Evolutionary conservation across 2,113 vertebrate species (phyloP).

Genomic region (Ctenodactylus gundi): DNA sequence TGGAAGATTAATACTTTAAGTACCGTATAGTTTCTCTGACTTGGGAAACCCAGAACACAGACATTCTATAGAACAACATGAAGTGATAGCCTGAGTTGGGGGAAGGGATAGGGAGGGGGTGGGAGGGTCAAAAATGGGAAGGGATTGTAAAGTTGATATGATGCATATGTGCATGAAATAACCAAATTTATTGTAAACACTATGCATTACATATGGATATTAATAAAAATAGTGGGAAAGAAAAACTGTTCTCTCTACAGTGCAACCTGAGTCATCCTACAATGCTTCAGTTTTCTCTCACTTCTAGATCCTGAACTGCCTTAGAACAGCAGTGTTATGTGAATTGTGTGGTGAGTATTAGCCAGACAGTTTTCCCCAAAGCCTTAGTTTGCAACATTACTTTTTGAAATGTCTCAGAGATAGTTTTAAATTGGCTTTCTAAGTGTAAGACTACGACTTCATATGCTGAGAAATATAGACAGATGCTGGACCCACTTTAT

Average conservation of each 20-base stretch:
- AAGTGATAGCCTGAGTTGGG: too few relatives aligned
- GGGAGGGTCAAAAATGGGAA: too few relatives aligned
- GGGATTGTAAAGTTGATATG: too few relatives aligned
- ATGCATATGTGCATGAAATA: too few relatives aligned
- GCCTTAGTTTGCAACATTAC: neutral
- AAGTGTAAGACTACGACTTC: neutral
- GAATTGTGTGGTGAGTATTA: neutral
- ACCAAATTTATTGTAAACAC: too few relatives aligned
- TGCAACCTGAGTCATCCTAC: neutral
- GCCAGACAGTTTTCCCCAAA: neutral
- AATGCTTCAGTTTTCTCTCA: constrained; percentile 13
- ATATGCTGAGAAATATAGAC: neutral
- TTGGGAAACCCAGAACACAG: too few relatives aligned
- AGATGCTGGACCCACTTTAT: neutral
- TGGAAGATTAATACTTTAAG: too few relatives aligned
- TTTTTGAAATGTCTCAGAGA: neutral
- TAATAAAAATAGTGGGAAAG: too few relatives aligned
- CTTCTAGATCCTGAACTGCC: neutral
- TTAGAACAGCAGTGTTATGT: neutral
- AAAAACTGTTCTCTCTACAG: neutral
- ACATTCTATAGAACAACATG: too few relatives aligned
- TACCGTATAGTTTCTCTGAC: too few relatives aligned
- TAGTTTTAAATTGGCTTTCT: neutral
- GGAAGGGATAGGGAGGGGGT: too few relatives aligned
- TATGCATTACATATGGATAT: too few relatives aligned